These are phyloP conservation scores for Crenichthys baileyi DNA, from an alignment of 2,797 vertebrate species.

Conservation along the genomic window DNA sequence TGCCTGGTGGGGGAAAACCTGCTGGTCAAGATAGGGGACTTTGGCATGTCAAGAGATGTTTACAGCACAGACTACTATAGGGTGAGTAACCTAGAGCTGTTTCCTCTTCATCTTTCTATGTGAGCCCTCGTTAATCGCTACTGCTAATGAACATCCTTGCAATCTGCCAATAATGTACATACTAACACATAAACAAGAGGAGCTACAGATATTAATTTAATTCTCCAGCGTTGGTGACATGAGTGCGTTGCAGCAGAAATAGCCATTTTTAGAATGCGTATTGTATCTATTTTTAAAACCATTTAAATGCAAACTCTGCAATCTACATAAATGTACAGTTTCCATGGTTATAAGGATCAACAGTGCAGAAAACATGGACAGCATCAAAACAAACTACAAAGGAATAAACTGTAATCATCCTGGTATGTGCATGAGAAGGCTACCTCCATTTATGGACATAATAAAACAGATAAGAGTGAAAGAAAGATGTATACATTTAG, in stretches of 20 bases:
- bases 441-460: neutral
- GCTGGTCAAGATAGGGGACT: conserved; percentile 98
- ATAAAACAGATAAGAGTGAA: neutral
- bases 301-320: conserved; percentile 75
- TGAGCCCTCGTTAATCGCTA: neutral
- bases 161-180: neutral
- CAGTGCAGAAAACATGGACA: conserved; percentile 43
- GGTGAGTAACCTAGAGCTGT: conserved; percentile 76
- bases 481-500: neutral
- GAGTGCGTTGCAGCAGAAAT: conserved; percentile 46
- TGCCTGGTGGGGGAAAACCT: conserved; percentile 98
- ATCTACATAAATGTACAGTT: conserved; percentile 64
- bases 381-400: conserved; percentile 23
- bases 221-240: conserved; percentile 45
- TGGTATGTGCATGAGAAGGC: conserved; percentile 8
- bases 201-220: neutral
- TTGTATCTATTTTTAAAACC: conserved; percentile 65
- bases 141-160: neutral
- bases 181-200: neutral
- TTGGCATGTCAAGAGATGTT: conserved; percentile 98
- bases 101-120: conserved; percentile 7
- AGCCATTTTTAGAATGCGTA: conserved; percentile 44
- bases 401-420: neutral
- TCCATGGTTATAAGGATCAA: conserved; percentile 59
- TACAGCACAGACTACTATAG: conserved; percentile 99